These are phyloP conservation scores for Mionectes olivaceus DNA, from an alignment of 2,797 vertebrate species.

Conservation along the genomic window DNA sequence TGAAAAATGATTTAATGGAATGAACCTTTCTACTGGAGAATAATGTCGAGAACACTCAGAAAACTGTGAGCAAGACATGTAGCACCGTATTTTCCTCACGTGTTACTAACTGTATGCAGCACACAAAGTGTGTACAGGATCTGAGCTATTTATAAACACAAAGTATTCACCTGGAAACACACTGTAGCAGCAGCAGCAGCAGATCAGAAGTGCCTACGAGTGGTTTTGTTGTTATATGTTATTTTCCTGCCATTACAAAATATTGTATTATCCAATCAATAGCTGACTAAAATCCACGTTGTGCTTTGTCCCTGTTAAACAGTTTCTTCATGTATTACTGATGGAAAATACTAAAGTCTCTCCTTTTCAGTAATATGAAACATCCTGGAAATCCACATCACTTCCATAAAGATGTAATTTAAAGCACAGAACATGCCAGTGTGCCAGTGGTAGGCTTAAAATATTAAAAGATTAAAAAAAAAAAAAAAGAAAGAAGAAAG, in stretches of 20 bases:
- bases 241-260: conserved; percentile 62
- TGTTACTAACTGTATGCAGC: not conserved
- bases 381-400: conserved; percentile 24
- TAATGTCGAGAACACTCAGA: conserved; percentile 26
- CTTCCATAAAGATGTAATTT: conserved; percentile 68
- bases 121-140: not conserved
- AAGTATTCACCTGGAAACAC: not conserved
- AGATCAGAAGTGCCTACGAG: conserved; percentile 47
- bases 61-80: conserved; percentile 37
- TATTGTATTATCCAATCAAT: conserved; percentile 62
- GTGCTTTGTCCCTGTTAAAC: conserved; percentile 66
- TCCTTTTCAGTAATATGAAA: conserved; percentile 45
- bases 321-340: conserved; percentile 52
- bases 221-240: conserved; percentile 34
- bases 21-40: conserved; percentile 39
- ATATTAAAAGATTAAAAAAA: conserved; percentile 62
- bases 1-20: conserved; percentile 50
- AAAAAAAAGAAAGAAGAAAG: conserved; percentile 16
- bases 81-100: conserved; percentile 64
- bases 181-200: conserved; percentile 20
- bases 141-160: not conserved
- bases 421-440: conserved; percentile 68
- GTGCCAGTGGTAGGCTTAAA: conserved; percentile 72
- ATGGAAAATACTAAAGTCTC: conserved; percentile 53
- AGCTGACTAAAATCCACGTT: conserved; percentile 67